Evolutionary conservation across 2,888 invertebrate species (phyloP), one percentile per base, ranked within the genome.

Genomic region (Myopa tessellatipennis): DNA sequence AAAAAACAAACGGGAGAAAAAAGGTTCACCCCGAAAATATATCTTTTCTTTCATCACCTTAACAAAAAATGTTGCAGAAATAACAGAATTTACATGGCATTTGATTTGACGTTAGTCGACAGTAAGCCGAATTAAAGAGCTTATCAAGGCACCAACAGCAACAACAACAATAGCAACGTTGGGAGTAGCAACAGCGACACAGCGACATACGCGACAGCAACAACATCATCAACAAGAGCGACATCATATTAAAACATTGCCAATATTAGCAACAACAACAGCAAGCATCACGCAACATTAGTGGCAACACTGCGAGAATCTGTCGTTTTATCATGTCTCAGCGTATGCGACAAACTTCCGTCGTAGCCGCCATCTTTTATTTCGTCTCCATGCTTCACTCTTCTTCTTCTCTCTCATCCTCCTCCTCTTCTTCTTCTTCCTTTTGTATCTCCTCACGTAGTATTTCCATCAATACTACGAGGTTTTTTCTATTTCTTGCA

Each of bases 381-480:
- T 71, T 71, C 40, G 16, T 52, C 34, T 55, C 14, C 3, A 18
- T 58, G 26, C n/a, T 71, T 12, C 0, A 6, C 34, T 55, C 34
- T 36, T 55, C 34, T 16, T 45, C n/a, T 26, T 34, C 52, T 70
- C 4, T 58, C 34, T n/a, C 38, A 52, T 40, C 26, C 18, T 12
- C 18, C 4, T 60, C 18, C 18, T 60, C 60, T 4, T 6, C 12
- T 63, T 26, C 63, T 10, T 12, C 5, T 36, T n/a, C 26, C 34
- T 18, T 6, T 34, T 6, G 63, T 12, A 63, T 26, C 36, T 81
- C 78, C 79, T 82, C 83, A 83, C 83, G 83, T 83, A 81, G 81
- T 79, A 80, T 80, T 81, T 82, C 79, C 82, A 83, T 82, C 83
- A 83, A 83, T 83, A 83, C 80, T 81, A 81, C 82, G 83, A 82